These are phyloP conservation scores for Argynnis bischoffii DNA, from an alignment of 2,888 invertebrate species.

Conservation along the genomic window DNA sequence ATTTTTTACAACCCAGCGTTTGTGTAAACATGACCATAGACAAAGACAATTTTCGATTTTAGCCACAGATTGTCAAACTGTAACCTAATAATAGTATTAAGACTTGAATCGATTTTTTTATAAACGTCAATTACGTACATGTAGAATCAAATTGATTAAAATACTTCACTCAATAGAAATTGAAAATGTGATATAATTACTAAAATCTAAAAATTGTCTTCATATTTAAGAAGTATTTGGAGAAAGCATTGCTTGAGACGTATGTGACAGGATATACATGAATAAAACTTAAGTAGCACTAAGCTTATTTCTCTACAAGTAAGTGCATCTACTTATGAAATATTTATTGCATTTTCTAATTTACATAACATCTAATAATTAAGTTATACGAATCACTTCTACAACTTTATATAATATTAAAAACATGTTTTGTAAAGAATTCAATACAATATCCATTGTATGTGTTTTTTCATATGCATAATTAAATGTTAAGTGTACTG, in stretches of 20 bases:
- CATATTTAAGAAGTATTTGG: constrained; percentile 7
- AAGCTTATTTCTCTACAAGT: constrained; percentile 52
- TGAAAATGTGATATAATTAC: background rate
- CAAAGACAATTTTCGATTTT: constrained; percentile 27
- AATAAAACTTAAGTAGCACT: constrained; percentile 16
- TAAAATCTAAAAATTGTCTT: constrained; percentile 15
- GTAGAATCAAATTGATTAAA: no score
- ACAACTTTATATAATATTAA: constrained; percentile 25
- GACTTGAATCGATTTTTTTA: no score
- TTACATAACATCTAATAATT: constrained; percentile 64
- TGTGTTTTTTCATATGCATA: no score
- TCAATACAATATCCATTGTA: no score
- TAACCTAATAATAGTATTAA: background rate
- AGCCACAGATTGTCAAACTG: constrained; percentile 19
- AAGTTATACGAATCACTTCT: constrained; percentile 46
- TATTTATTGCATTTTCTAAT: constrained; percentile 77
- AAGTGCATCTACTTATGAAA: constrained; percentile 77
- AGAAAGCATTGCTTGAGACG: constrained; percentile 18
- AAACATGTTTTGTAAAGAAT: constrained; percentile 18
- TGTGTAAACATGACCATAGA: constrained; percentile 32
- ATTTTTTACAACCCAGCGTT: constrained; percentile 39
- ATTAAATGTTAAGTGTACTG: no score
- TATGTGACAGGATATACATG: constrained; percentile 17
- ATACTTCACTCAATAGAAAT: no score
- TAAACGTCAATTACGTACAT: no score